These are phyloP conservation scores for Philaethria dido DNA, from an alignment of 2,888 invertebrate genomes.

Conservation along the genomic window DNA sequence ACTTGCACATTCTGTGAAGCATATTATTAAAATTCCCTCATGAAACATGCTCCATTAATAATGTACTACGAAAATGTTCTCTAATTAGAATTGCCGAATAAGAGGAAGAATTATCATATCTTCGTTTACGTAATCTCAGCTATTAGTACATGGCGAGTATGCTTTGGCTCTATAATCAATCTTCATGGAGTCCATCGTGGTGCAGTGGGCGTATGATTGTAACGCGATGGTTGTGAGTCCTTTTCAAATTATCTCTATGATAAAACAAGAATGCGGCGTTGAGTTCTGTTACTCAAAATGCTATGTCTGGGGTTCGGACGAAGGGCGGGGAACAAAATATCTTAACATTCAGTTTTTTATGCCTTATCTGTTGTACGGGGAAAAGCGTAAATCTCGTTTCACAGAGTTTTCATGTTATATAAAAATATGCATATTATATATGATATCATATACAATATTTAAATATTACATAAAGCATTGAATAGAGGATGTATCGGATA, in stretches of 20 bases:
- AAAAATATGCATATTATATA: too few species aligned
- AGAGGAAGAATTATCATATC: slow-evolving; percentile 4
- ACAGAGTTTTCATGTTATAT: not conserved
- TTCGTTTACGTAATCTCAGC: slow-evolving; percentile 2
- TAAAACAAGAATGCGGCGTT: too few species aligned
- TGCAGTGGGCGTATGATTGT: too few species aligned
- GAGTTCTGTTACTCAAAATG: not conserved
- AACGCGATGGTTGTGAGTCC: too few species aligned
- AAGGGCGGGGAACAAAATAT: too few species aligned
- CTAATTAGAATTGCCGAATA: slow-evolving; percentile 12
- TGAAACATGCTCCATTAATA: slow-evolving; percentile 25
- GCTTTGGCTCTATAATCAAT: not conserved
- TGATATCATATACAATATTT: not conserved
- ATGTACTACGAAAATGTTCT: slow-evolving; percentile 14
- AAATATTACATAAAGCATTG: not conserved
- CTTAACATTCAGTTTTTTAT: too few species aligned
- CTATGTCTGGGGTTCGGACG: too few species aligned
- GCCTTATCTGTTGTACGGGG: too few species aligned
- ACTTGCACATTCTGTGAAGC: slow-evolving; percentile 26
- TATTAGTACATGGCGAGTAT: not conserved
- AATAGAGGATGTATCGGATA: slow-evolving; percentile 28
- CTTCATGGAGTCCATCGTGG: not conserved
- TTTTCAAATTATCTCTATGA: too few species aligned
- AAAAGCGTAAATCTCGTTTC: not conserved
- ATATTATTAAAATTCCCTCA: slow-evolving; percentile 37